A percentile compares a stretch with the other conserved stretches of the same genome.
Conservation (phyloP, 1,140 invertebrate species). For the Drosophila gunungcola region DNA sequence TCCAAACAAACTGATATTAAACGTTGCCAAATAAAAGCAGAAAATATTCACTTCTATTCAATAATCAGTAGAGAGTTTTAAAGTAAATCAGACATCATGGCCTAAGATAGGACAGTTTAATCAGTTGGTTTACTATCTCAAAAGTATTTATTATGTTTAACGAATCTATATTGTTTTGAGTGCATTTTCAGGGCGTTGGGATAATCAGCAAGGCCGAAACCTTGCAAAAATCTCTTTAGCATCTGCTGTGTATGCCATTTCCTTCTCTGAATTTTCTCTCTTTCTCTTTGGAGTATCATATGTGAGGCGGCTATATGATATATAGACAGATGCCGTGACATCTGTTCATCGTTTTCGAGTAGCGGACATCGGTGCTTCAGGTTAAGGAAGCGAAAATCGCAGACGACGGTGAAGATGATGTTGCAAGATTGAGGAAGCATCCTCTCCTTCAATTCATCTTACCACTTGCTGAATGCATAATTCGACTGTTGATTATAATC, state of each 20-base stretch:
- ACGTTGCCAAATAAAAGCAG: background rate
- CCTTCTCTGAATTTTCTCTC: background rate
- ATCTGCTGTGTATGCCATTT: constrained; percentile 14
- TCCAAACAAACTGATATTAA: background rate
- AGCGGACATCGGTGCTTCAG: constrained; percentile 58
- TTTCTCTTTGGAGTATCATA: constrained; percentile 9
- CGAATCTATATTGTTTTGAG: background rate
- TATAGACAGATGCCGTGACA: constrained; percentile 52
- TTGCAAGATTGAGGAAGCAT: constrained; percentile 72
- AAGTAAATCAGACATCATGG: constrained; percentile 34
- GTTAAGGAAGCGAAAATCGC: constrained; percentile 71
- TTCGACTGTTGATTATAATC: constrained; percentile 29
- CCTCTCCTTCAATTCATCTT: constrained; percentile 39
- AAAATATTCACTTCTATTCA: background rate
- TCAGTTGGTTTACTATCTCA: constrained; percentile 11
- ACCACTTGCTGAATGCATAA: constrained; percentile 39
- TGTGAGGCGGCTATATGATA: constrained; percentile 22
- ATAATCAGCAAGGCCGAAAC: constrained; percentile 11
- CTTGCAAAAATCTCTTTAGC: constrained; percentile 17
- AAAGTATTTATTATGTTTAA: background rate
- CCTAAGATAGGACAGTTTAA: constrained; percentile 12
- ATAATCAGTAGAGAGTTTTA: constrained; percentile 23
- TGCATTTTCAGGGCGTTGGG: constrained; percentile 28
- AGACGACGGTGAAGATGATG: constrained; percentile 20
- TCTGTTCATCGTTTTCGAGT: constrained; percentile 46